A percentile compares a stretch with the other conserved stretches of the same genome.
Evolutionary conservation across 92 coral and sea anemone genomes (phyloP).

Genomic region (Porites rus): DNA sequence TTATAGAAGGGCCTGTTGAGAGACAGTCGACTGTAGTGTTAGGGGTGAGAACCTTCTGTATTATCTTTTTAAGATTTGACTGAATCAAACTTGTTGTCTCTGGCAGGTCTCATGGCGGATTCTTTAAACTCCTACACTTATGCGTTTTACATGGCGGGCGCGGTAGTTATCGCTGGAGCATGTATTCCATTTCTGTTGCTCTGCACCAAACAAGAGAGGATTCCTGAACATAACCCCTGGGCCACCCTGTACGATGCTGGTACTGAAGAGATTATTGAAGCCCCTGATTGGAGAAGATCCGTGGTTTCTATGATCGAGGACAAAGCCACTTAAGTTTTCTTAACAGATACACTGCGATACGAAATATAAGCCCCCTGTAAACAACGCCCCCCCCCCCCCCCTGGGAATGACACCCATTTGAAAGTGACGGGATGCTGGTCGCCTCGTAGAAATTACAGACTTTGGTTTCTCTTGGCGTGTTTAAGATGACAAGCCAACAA

Average conservation of each 20-base stretch:
- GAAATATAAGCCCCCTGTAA: too few species aligned
- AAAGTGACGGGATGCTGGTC: too few species aligned
- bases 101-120: constrained; percentile 31
- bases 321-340: background rate
- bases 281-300: background rate
- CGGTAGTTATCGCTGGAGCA: constrained; percentile 10
- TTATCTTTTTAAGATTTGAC: background rate
- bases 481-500: too few species aligned
- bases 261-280: background rate
- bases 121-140: constrained; percentile 2
- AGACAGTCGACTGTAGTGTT: too few species aligned
- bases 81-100: background rate
- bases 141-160: constrained; percentile 25
- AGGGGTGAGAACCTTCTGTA: background rate
- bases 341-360: too few species aligned
- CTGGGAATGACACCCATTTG: too few species aligned
- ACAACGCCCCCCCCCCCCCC: too few species aligned
- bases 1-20: too few species aligned
- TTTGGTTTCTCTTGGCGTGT: too few species aligned
- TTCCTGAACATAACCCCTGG: background rate
- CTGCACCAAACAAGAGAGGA: background rate
- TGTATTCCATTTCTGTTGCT: background rate
- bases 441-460: too few species aligned
- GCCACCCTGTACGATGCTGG: background rate
- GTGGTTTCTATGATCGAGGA: background rate